Percentiles rank a stretch among this genome's conserved stretches.
These are phyloP conservation scores for Piaya cayana DNA, from an alignment of 2,113 vertebrate species.

Conservation along the genomic window DNA sequence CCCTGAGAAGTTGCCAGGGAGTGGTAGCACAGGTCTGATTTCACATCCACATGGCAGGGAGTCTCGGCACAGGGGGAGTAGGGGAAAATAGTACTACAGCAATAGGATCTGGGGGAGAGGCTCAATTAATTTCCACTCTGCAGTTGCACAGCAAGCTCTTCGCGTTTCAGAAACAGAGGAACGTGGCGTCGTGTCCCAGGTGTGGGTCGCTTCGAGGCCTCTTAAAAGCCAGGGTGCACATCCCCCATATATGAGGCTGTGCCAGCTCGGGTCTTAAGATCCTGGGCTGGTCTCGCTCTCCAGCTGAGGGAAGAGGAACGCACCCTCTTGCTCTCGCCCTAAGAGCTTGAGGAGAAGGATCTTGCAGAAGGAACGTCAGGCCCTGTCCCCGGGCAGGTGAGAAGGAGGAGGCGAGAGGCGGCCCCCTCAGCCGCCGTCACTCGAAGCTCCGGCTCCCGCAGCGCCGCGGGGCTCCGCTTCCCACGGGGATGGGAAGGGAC, in stretches of 20 bases:
- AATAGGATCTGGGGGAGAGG: neutral
- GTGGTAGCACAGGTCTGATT: neutral
- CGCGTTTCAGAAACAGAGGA: neutral
- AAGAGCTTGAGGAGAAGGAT: neutral
- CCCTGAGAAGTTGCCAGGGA: neutral
- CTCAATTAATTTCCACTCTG: neutral
- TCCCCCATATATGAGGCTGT: neutral
- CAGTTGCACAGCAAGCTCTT: neutral
- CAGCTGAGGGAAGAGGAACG: neutral
- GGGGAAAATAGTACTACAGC: neutral
- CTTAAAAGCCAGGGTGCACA: neutral
- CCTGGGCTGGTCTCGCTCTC: neutral
- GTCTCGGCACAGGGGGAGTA: fast-evolving
- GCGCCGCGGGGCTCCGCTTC: neutral
- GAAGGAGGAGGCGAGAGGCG: neutral
- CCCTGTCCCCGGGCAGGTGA: neutral
- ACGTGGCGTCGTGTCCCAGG: neutral
- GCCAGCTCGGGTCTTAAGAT: neutral
- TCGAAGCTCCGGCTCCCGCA: neutral
- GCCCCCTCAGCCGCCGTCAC: too few species aligned
- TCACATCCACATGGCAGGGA: neutral
- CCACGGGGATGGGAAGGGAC: neutral
- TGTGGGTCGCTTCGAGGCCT: neutral
- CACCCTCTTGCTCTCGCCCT: fast-evolving
- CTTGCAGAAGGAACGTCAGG: neutral